These are phyloP conservation scores for Cyprinodon tularosa DNA, from an alignment of 2,113 vertebrate genomes.

Conservation along the genomic window DNA sequence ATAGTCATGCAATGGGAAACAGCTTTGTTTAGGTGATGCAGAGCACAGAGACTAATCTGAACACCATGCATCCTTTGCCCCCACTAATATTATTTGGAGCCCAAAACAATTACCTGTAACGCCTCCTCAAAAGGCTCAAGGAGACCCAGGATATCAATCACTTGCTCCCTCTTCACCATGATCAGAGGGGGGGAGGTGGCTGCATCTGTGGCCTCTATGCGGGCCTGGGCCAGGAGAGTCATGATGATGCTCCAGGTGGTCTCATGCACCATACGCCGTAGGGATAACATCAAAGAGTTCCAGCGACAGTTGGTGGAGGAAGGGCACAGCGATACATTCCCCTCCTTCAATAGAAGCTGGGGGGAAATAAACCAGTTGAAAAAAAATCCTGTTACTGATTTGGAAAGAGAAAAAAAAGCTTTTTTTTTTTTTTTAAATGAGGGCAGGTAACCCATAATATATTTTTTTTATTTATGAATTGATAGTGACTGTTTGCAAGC, in stretches of 20 bases:
- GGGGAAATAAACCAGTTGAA: neutral
- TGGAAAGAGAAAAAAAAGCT: neutral
- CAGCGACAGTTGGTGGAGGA: slow-evolving; percentile 68
- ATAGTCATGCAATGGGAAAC: too few species aligned
- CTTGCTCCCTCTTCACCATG: slow-evolving; percentile 75
- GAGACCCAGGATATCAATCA: slow-evolving; percentile 74
- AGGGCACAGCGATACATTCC: slow-evolving; percentile 66
- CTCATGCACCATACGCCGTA: slow-evolving; percentile 73
- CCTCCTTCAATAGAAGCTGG: slow-evolving; percentile 73
- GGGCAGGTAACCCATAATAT: neutral
- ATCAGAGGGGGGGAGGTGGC: slow-evolving; percentile 71
- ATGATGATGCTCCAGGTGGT: slow-evolving; percentile 67
- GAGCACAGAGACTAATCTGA: neutral
- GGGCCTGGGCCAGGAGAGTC: slow-evolving; percentile 74
- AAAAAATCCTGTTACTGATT: neutral
- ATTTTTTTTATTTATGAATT: neutral
- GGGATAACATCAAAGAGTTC: slow-evolving; percentile 75
- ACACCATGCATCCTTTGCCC: neutral
- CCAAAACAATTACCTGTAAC: slow-evolving; percentile 60
- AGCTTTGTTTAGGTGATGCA: too few species aligned
- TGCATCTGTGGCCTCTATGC: slow-evolving; percentile 66
- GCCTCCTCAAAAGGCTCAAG: slow-evolving; percentile 78
- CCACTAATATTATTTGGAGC: neutral
- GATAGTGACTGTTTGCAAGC: neutral
- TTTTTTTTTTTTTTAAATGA: neutral